Evolutionary conservation across 2,113 vertebrate genomes (phyloP), one percentile per base, ranked within the genome.

Genomic region (Symphodus melops): DNA sequence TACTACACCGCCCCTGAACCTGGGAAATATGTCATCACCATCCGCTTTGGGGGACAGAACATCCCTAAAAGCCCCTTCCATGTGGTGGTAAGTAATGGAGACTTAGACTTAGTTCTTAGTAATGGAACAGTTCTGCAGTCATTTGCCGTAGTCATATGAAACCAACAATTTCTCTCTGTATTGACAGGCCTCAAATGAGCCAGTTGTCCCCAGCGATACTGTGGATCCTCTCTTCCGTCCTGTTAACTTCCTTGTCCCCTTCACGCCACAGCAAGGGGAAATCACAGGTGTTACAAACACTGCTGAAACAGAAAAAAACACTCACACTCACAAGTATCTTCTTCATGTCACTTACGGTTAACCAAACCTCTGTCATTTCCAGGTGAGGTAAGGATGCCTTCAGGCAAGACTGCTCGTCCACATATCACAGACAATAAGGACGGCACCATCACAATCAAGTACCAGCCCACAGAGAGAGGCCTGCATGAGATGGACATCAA

Each of bases 401-500:
- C 97, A 0, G 97, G 98, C 33, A 97, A 98, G 88, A 97, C 95
- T 0, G 95, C 95, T 0, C 92, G 96, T 2, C 96, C 98, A 10
- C 95, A 91, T 70, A 98, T 99, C 89, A 96, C 95, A 0, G 98
- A 99, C 91, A 99, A 98, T 82, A 98, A 98, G 84, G 96, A 99
- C 0, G 98, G 98, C 49, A 98, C 96, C 0, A 95, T 99, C 90
- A 97, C 96, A 0, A 97, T 99, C 84, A 96, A 97, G 39, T 99
- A 96, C 0, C 93, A 96, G 0, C 97, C 98, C 36, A 96, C 93
- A 0, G 98, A 99, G 92, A 96, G 94, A 77, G 97, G 98, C 5
- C 94, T 99, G 63, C 98, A 99, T 0, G 97, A 98, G 89, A 99
- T 99, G 97, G 97, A 98, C 79, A 98, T 99, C 89, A 98, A 98